phyloP scores from a whole-genome alignment of 2,797 vertebrate genomes.

The Rhodeus uyekii region DNA sequence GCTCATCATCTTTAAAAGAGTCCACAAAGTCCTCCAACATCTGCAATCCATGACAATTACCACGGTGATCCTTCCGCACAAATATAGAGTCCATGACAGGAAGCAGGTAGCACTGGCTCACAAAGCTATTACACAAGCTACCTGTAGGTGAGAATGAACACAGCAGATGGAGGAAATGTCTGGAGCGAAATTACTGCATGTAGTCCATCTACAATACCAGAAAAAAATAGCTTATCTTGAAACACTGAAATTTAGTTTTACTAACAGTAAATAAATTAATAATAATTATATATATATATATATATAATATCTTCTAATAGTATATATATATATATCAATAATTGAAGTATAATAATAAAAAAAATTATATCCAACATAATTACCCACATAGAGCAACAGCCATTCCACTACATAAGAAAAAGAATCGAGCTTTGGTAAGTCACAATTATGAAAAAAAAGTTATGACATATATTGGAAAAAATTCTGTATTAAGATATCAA shows the following conservation, averaged over 20 bases:
- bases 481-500: neutral
- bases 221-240: neutral
- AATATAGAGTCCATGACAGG: slow-evolving; percentile 89
- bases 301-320: no score
- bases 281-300: no score
- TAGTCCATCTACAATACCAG: neutral
- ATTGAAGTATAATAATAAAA: neutral
- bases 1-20: slow-evolving; percentile 77
- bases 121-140: slow-evolving; percentile 66
- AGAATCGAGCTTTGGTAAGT: neutral
- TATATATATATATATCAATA: no score
- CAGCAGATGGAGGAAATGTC: neutral
- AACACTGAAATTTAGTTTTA: neutral
- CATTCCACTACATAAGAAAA: neutral
- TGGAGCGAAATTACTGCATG: neutral
- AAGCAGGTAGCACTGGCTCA: slow-evolving; percentile 76
- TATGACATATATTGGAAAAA: neutral
- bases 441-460: neutral
- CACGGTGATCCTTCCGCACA: slow-evolving; percentile 80
- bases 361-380: neutral
- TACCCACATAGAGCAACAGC: neutral
- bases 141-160: slow-evolving; percentile 66
- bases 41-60: slow-evolving; percentile 76
- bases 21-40: slow-evolving; percentile 90
- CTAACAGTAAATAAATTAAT: neutral